These are phyloP conservation scores for Hipposideros larvatus DNA, from an alignment of 2,797 vertebrate genomes.

Conservation along the genomic window DNA sequence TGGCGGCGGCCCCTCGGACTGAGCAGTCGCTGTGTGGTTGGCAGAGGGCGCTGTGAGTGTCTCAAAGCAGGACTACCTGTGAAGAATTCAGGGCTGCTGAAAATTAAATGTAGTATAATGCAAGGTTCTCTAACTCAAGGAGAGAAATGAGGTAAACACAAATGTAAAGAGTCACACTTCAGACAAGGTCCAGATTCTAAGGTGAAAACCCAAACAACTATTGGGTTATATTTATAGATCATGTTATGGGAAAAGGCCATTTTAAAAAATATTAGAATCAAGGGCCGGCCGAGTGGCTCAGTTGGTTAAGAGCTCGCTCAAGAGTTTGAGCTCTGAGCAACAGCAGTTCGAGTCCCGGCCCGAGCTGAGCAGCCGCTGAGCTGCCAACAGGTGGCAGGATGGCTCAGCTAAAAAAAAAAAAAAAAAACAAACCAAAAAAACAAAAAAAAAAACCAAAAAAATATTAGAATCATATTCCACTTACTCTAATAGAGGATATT, in stretches of 20 bases:
- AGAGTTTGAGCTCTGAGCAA: too few species aligned
- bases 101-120: background rate
- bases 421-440: background rate
- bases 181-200: background rate
- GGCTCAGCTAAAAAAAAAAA: too few species aligned
- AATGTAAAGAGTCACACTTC: constrained; percentile 18
- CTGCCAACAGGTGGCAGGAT: too few species aligned
- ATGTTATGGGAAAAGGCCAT: background rate
- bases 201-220: background rate
- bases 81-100: background rate
- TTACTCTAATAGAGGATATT: background rate
- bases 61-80: background rate
- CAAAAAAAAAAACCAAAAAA: background rate
- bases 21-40: background rate
- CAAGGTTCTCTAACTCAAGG: background rate
- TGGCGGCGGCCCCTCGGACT: background rate
- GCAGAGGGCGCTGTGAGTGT: background rate
- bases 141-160: constrained; percentile 16
- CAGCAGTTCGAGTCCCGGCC: too few species aligned
- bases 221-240: background rate
- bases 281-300: too few species aligned
- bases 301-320: too few species aligned
- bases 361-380: too few species aligned
- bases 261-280: background rate
- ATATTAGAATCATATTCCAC: background rate